Conservation (phyloP, 2,888 invertebrate species). For the Tineola bisselliella region DNA sequence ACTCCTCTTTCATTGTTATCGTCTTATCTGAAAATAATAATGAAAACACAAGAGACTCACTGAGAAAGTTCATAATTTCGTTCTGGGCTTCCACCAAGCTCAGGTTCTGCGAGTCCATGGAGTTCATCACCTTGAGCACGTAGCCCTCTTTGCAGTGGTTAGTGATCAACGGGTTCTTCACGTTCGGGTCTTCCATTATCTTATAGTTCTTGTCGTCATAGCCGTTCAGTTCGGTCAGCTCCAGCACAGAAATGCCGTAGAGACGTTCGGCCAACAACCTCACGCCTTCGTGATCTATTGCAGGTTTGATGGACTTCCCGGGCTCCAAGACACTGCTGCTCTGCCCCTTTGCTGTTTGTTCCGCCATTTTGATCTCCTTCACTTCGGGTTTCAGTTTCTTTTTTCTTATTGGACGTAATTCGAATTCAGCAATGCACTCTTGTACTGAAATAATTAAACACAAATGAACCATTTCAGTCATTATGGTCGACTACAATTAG, state of each 20-base stretch:
- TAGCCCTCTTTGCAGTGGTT: slow-evolving; percentile 71
- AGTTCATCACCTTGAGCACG: slow-evolving; percentile 85
- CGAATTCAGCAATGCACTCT: slow-evolving; percentile 14
- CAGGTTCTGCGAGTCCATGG: slow-evolving; percentile 77
- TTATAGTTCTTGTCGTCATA: slow-evolving; percentile 85
- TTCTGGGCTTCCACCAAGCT: slow-evolving; percentile 79
- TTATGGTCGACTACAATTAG: too few relatives aligned
- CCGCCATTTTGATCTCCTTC: slow-evolving; percentile 26
- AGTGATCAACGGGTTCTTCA: slow-evolving; percentile 70
- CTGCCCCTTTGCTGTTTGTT: slow-evolving; percentile 13
- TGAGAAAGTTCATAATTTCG: slow-evolving; percentile 75
- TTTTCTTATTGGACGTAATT: slow-evolving; percentile 15
- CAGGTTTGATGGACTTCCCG: slow-evolving; percentile 67
- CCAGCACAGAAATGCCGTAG: slow-evolving; percentile 70
- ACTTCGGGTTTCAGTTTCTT: slow-evolving; percentile 5
- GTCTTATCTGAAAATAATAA: too few relatives aligned
- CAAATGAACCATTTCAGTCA: too few relatives aligned
- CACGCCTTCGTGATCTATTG: slow-evolving; percentile 60
- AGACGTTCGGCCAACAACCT: slow-evolving; percentile 62
- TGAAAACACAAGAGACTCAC: slow-evolving; percentile 61
- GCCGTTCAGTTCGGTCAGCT: slow-evolving; percentile 72
- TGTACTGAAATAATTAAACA: neutral
- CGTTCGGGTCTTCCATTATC: slow-evolving; percentile 66
- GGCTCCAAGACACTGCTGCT: slow-evolving; percentile 43
- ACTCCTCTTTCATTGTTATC: too few relatives aligned